A percentile compares a stretch with the other conserved stretches of the same genome.
Evolutionary conservation across 2,797 vertebrate genomes (phyloP).

Genomic region (Cossypha heuglini): DNA sequence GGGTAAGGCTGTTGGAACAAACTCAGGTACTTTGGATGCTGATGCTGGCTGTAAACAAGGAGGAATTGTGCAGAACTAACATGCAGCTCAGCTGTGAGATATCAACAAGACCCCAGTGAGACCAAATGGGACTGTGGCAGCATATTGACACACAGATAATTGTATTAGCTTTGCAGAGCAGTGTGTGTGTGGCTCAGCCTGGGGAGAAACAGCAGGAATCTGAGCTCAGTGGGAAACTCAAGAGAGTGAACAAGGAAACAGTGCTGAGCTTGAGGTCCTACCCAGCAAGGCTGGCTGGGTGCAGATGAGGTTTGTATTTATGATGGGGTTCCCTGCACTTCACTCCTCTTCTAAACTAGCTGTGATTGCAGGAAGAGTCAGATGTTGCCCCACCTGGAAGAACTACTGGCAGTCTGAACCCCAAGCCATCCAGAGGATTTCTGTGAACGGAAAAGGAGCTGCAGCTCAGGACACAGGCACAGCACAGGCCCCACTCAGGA

Average conservation of each 20-base stretch:
- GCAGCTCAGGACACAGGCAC: neutral
- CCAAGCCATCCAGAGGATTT: neutral
- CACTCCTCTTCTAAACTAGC: neutral
- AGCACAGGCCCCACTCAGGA: neutral
- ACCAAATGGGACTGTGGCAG: neutral
- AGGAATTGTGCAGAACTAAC: slow-evolving; percentile 11
- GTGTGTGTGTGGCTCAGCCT: neutral
- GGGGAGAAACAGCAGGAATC: neutral
- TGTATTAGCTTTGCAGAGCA: neutral
- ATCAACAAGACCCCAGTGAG: slow-evolving; percentile 16
- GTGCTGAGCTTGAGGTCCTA: neutral
- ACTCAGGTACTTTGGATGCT: neutral
- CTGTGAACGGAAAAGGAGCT: neutral
- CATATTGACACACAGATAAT: slow-evolving; percentile 15
- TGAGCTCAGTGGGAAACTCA: neutral
- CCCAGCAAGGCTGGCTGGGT: neutral
- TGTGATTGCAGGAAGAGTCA: neutral
- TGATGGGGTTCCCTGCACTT: neutral
- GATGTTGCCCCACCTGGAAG: neutral
- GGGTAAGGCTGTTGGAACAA: neutral
- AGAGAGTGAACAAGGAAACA: neutral
- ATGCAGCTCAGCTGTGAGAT: slow-evolving; percentile 1
- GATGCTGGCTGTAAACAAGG: neutral
- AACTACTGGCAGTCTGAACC: neutral
- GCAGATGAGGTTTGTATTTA: neutral